These are phyloP conservation scores for Ctenochaetus hawaiiensis DNA, from an alignment of 2,797 vertebrate species.

Conservation along the genomic window DNA sequence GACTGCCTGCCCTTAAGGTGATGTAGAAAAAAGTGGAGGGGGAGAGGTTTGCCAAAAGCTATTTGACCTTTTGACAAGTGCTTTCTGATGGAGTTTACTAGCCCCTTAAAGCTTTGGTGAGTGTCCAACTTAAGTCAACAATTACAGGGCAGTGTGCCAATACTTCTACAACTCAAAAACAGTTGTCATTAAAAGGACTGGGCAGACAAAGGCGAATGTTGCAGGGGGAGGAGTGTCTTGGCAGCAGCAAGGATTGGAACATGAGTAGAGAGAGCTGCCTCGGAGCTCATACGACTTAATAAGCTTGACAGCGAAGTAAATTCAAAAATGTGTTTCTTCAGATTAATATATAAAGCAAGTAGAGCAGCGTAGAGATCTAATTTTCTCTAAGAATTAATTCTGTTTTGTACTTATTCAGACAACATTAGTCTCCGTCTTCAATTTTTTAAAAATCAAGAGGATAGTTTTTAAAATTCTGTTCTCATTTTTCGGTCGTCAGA, in stretches of 20 bases:
- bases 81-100: not conserved
- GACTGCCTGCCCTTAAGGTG: not conserved
- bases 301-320: slow-evolving; percentile 23
- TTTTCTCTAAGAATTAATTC: slow-evolving; percentile 3
- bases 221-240: slow-evolving; percentile 12
- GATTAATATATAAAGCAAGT: too few relatives aligned
- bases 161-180: slow-evolving; percentile 29
- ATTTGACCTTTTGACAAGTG: not conserved
- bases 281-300: slow-evolving; percentile 12
- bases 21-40: not conserved
- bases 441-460: not conserved
- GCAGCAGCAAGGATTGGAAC: not conserved
- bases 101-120: slow-evolving; percentile 21
- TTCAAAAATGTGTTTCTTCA: not conserved
- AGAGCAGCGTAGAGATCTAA: not conserved
- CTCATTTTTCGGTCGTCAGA: not conserved
- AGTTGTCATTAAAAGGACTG: slow-evolving; percentile 8
- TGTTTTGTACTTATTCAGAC: slow-evolving; percentile 1
- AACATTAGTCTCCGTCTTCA: not conserved
- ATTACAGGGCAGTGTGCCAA: not conserved
- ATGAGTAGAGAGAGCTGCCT: slow-evolving; percentile 25
- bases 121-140: slow-evolving; percentile 26
- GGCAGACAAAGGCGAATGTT: slow-evolving; percentile 13
- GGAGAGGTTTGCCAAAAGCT: not conserved
- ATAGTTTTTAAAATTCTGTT: not conserved